Base-by-base conservation (phyloP, 2,797 vertebrate genomes). In the Arrhamphus sclerolepis region DNA sequence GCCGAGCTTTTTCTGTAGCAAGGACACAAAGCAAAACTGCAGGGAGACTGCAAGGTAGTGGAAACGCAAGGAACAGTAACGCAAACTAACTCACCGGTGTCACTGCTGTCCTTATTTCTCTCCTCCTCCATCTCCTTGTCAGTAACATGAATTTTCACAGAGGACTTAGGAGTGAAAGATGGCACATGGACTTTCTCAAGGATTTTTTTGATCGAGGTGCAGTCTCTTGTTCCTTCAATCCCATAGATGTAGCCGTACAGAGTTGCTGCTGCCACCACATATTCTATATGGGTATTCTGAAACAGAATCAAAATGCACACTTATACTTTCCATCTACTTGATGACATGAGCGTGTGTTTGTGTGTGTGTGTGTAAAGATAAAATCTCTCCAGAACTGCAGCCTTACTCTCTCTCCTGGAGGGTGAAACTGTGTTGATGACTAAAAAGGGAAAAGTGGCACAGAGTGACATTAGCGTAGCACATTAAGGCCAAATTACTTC, bases 231-330 rank as follows among this genome's bases (percentile, higher is more conserved):
- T 0, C 88, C 89, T 1, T 40, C 8, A 16, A 97, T 77, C 3
- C 85, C 81, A 7, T 94, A 89, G 13, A 72, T 90, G 55, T 91
- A 88, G 18, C 89, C 93, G 4, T 94, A 94, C 38, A 98, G 89
- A 71, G 87, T 92, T 43, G 95, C 94, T 18, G 95, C 92, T 0
- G 94, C 92, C 79, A 92, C 51, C 46, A 98, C 70, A 17, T 92
- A 98, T 1, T 90, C 90, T 86, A 94, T 64, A 52, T 96, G 94
- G 3, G 72, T 81, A 10, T 77, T 71, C 96, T 87, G 18, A 70
- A 74, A 78, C 44, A 62, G 5, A 10, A 63, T 31, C 0, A 40
- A 39, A 56, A 46, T 50, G 3, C 20, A 31, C 14, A 14, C 34
- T 38, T 38, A 14, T 38, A 38, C 34, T 26, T 26, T 26, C 24